A percentile compares a stretch with the other conserved stretches of the same genome.
Evolutionary conservation across 2,888 invertebrate species (phyloP).

Genomic region (Andrena minutula): DNA sequence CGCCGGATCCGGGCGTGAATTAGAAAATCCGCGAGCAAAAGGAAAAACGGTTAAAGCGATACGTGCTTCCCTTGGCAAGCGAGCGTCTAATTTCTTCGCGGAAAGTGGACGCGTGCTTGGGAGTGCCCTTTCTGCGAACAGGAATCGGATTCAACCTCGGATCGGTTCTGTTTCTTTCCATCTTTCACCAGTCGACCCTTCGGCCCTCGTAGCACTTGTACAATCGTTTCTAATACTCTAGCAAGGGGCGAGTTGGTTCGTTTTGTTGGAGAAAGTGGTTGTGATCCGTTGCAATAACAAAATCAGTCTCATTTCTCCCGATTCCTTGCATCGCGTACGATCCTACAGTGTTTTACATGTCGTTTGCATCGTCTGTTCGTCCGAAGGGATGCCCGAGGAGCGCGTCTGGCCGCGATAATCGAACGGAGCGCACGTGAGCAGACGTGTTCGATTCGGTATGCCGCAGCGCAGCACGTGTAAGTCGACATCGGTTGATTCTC

Average conservation of each 20-base stretch:
- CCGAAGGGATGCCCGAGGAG: no score
- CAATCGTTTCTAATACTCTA: no score
- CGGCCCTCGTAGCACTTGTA: neutral
- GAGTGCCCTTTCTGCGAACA: constrained; percentile 25
- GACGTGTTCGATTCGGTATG: constrained; percentile 59
- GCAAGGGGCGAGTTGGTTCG: no score
- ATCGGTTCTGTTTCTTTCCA: neutral
- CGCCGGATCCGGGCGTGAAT: constrained; percentile 32
- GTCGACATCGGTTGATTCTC: constrained; percentile 64
- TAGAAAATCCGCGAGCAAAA: constrained; percentile 40
- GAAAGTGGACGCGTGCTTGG: constrained; percentile 21
- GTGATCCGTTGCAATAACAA: no score
- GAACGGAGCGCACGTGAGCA: constrained; percentile 56
- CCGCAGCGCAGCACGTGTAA: constrained; percentile 65
- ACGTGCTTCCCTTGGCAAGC: constrained; percentile 37
- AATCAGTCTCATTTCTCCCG: no score
- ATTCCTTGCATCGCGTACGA: no score
- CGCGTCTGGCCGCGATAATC: constrained; percentile 10
- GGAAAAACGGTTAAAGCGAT: neutral
- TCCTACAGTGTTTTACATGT: no score
- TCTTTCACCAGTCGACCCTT: neutral
- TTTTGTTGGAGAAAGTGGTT: no score
- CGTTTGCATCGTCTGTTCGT: no score
- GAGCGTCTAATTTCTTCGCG: constrained; percentile 48
- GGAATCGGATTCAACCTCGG: neutral